Evolutionary conservation across 2,888 invertebrate genomes (phyloP).

Genomic region (Creontiades dilutus): DNA sequence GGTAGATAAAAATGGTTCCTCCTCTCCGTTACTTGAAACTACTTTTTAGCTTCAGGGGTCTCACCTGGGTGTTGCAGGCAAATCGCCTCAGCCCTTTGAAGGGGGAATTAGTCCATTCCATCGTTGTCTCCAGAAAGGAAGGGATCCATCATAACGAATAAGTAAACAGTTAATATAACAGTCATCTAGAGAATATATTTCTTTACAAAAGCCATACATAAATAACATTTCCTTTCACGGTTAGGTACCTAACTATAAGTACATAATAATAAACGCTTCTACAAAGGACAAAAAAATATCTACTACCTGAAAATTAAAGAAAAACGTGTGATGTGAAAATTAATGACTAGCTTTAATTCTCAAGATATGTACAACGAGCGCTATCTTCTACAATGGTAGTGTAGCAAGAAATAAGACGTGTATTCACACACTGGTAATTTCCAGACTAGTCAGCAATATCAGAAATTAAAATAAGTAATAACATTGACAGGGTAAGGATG

Average conservation of each 20-base stretch:
- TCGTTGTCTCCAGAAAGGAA: neutral
- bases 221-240: slow-evolving; percentile 31
- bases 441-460: slow-evolving; percentile 9
- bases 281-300: neutral
- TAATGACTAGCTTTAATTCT: slow-evolving; percentile 3
- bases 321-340: neutral
- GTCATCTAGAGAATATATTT: slow-evolving; percentile 61
- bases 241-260: neutral
- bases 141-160: neutral
- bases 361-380: slow-evolving; percentile 21
- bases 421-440: neutral
- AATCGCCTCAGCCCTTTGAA: no score
- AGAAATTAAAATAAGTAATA: neutral
- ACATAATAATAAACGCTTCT: neutral
- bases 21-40: no score
- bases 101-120: no score
- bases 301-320: neutral
- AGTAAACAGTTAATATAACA: slow-evolving; percentile 12
- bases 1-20: no score
- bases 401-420: neutral
- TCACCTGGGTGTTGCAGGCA: no score
- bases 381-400: neutral
- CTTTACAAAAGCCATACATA: slow-evolving; percentile 57
- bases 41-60: no score
- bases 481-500: neutral